These are phyloP conservation scores for Amniataba percoides DNA, from an alignment of 2,797 vertebrate species.

Conservation along the genomic window DNA sequence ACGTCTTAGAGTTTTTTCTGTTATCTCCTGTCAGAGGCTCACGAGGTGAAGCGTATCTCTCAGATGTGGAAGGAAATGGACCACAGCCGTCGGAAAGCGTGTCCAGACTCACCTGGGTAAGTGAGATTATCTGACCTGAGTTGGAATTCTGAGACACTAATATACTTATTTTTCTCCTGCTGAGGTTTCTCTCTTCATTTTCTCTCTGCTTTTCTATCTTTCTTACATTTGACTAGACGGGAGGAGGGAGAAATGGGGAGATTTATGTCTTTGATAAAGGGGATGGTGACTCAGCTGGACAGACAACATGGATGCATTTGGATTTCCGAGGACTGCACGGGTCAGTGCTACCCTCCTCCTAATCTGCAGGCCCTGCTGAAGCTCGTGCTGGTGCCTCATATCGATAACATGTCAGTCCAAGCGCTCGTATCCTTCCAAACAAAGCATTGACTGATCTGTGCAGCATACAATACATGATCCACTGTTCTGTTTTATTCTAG, in stretches of 20 bases:
- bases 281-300: conserved; percentile 68
- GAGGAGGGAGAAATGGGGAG: conserved; percentile 45
- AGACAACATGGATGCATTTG: conserved; percentile 68
- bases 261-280: conserved; percentile 68
- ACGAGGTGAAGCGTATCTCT: conserved; percentile 69
- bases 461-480: not conserved
- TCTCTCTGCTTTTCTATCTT: not conserved
- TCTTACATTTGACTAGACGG: conserved; percentile 33
- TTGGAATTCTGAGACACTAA: not conserved
- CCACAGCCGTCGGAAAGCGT: conserved; percentile 52
- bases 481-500: conserved; percentile 1
- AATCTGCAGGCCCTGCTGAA: conserved; percentile 75
- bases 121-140: not conserved
- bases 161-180: not conserved
- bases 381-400: conserved; percentile 69
- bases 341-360: conserved; percentile 74
- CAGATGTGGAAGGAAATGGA: conserved; percentile 80
- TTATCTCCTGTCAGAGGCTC: conserved; percentile 63
- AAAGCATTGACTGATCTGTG: not conserved
- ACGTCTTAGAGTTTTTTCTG: conserved; percentile 9
- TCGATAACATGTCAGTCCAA: conserved; percentile 67
- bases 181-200: not conserved
- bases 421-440: conserved; percentile 67
- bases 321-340: conserved; percentile 59
- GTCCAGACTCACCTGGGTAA: conserved; percentile 53